A percentile compares a stretch with the other conserved stretches of the same genome.
Conservation (phyloP, 2,113 vertebrate species). For the Phoenicopterus ruber region DNA sequence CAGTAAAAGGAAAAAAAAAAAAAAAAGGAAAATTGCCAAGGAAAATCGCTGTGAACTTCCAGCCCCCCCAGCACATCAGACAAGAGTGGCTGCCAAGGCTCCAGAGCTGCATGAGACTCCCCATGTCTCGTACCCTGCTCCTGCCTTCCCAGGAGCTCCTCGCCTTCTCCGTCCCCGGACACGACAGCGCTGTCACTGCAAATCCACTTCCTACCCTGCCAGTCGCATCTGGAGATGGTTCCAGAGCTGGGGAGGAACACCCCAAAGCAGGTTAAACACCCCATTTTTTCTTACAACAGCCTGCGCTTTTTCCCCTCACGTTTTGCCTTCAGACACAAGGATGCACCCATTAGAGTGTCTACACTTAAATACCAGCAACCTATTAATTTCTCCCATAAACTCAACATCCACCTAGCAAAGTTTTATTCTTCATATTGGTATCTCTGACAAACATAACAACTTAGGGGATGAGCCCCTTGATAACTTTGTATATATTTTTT, state of each 20-base stretch:
- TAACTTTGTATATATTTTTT: neutral
- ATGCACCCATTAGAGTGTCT: neutral
- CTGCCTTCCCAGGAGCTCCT: neutral
- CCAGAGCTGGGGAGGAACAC: neutral
- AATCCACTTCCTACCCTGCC: neutral
- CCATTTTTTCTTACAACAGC: neutral
- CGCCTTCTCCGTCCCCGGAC: neutral
- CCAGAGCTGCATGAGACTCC: neutral
- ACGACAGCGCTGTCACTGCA: neutral
- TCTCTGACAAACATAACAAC: neutral
- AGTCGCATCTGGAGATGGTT: neutral
- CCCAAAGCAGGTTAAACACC: neutral
- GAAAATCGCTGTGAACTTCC: neutral
- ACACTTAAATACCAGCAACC: neutral
- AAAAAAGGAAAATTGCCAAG: neutral
- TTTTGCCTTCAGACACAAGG: neutral
- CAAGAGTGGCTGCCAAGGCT: accelerated
- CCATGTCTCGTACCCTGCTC: accelerated
- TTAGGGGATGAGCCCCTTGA: neutral
- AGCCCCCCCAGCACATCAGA: neutral
- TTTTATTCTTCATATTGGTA: neutral
- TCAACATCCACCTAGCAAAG: neutral
- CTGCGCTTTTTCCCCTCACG: neutral
- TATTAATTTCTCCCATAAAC: neutral
- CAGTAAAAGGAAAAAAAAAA: neutral